Percentiles rank a stretch among this genome's conserved stretches.
These are phyloP conservation scores for Melangyna quadrimaculata DNA, from an alignment of 2,888 invertebrate genomes.

Conservation along the genomic window DNA sequence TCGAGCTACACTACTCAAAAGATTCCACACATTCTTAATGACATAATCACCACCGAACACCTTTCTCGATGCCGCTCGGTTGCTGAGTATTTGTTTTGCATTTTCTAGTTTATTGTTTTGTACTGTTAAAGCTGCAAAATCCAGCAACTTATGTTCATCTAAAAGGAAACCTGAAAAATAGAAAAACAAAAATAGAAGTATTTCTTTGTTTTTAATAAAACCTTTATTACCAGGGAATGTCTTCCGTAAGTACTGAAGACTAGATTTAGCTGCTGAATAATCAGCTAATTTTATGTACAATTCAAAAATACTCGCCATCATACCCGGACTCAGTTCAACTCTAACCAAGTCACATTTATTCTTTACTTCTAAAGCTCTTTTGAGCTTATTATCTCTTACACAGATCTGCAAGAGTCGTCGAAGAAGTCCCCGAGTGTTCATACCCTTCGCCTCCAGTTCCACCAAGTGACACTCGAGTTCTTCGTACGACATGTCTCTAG, in stretches of 20 bases:
- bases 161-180: constrained; percentile 82
- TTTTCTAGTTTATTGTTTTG: constrained; percentile 78
- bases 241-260: constrained; percentile 82
- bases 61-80: constrained; percentile 82
- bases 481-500: constrained; percentile 84
- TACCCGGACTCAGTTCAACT: constrained; percentile 84
- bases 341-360: constrained; percentile 82
- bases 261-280: constrained; percentile 82
- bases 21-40: constrained; percentile 84
- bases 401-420: constrained; percentile 84
- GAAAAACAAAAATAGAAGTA: neutral
- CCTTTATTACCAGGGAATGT: constrained; percentile 80
- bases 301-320: constrained; percentile 85
- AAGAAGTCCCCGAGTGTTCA: constrained; percentile 86
- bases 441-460: constrained; percentile 85
- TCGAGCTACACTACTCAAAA: constrained; percentile 83
- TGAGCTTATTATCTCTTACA: constrained; percentile 83
- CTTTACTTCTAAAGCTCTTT: constrained; percentile 83
- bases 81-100: constrained; percentile 81
- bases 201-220: neutral
- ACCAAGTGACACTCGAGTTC: constrained; percentile 85
- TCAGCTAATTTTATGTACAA: constrained; percentile 83
- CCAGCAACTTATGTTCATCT: constrained; percentile 86
- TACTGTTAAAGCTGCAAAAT: constrained; percentile 84
- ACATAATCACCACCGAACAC: constrained; percentile 81